Conservation (phyloP, 2,888 invertebrate genomes). For the Apamea crenata region DNA sequence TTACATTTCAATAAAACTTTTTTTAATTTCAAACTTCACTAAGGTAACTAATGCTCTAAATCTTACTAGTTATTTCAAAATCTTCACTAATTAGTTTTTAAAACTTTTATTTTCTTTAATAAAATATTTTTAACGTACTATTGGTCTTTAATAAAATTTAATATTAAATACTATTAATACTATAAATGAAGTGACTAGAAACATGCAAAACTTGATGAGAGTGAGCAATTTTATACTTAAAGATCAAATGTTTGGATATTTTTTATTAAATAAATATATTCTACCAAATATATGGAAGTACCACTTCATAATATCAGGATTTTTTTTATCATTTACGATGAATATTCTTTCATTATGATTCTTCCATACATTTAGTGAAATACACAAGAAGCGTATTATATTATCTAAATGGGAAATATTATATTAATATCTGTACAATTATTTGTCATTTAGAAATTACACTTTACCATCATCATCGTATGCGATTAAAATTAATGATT, state of each 20-base stretch:
- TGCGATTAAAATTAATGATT: conserved; percentile 64
- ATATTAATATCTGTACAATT: conserved; percentile 80
- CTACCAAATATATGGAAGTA: conserved; percentile 47
- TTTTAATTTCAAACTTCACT: conserved; percentile 78
- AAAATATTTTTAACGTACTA: conserved; percentile 85
- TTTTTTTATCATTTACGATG: background rate
- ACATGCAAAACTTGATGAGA: conserved; percentile 81
- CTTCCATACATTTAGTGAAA: conserved; percentile 61
- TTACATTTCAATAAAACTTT: conserved; percentile 69
- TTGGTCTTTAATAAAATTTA: conserved; percentile 88
- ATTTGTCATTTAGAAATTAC: conserved; percentile 88
- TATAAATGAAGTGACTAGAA: conserved; percentile 81
- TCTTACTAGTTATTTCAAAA: conserved; percentile 77
- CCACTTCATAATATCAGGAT: background rate
- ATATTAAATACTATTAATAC: conserved; percentile 73
- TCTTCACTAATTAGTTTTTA: conserved; percentile 76
- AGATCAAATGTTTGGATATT: conserved; percentile 59
- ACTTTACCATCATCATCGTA: conserved; percentile 81
- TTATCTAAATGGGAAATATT: conserved; percentile 72
- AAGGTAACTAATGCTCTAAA: conserved; percentile 80
- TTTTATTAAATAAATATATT: conserved; percentile 46
- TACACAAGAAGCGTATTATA: conserved; percentile 63
- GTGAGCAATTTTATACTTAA: conserved; percentile 83
- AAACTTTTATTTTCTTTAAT: conserved; percentile 79
- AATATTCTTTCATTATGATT: background rate